Base-by-base conservation (phyloP, 2,888 invertebrate species). In the Cylindroiulus punctatus region DNA sequence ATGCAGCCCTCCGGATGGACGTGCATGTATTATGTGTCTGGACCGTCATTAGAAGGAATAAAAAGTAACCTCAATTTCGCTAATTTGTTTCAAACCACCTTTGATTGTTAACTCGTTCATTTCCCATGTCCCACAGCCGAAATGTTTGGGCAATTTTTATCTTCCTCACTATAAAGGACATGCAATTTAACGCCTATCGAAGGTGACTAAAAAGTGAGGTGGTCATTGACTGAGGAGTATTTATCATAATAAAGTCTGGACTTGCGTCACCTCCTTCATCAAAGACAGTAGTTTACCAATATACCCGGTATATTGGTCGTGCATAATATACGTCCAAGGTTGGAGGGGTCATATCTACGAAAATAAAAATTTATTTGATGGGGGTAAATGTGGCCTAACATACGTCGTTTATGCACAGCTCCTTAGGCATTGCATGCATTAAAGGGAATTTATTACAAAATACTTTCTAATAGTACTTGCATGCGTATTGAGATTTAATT, bases 21-120 rank as follows among this genome's bases (percentile, higher is more conserved):
- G 19, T 44, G 44, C 44, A 44, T 44, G 1, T 14, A 12, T 44
- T 44, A 44, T 1, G 1, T 44, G 44, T 3, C 7, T 0, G n/a
- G n/a, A 4, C 4, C n/a, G 52, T 14, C 3, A 52, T 40, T 40
- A 14, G 22, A 32, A 17, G 30, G 8, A 17, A 22, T 22, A 17
- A 84, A 44, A 84, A n/a, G 52, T 52, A 84, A 84, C 44, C 32
- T 83, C 84, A 84, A 26, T 84, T 52, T 52, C 32, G 84, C 26
- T 44, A 84, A 44, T 36, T n/a, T 19, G 42, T 40, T 44, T 0
- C 22, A 40, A 84, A 84, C 10, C 84, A 26, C 84, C n/a, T 36
- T 82, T 36, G 82, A 36, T 26, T 36, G 26, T 82, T 82, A 82
- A 36, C 42, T 84, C 40, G 42, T 26, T 26, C 40, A 84, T 14